Base-by-base conservation (phyloP, 2,113 vertebrate genomes). In the Semicossyphus pulcher region DNA sequence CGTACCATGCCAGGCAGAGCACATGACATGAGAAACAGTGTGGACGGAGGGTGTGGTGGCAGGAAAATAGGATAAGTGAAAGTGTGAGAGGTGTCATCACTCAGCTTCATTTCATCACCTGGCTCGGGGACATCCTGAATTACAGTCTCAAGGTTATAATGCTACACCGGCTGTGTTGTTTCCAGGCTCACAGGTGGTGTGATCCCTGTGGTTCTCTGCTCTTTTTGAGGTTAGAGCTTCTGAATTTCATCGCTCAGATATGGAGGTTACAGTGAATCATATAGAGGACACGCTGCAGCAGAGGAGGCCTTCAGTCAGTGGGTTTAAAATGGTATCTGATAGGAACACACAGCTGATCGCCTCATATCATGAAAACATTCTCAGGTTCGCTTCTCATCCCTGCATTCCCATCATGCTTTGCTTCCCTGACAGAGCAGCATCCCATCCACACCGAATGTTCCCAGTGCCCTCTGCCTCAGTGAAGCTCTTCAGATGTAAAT, bases 81-180 rank as follows among this genome's bases (percentile, higher is more conserved):
- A 79, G 72, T 78, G 62, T 51, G 61, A 65, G 58, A 84, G 67
- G 53, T 85, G 87, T 89, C 80, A 84, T 89, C 73, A 76, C 72
- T 74, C 74, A 53, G 75, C 47, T 72, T 52, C 76, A 51, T 78
- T 78, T 87, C 62, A 80, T 89, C 80, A 34, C 81, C 70, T 42
- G 60, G 81, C 67, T 71, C 10, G 57, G 77, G 82, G 72, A 84
- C 87, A 86, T 88, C 69, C 78, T 83, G 87, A 70, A 74, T 84
- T 85, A 76, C 66, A 84, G 42, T 69, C 72, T 89, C 91, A 92
- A 92, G 91, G 91, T 92, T 92, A 92, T 52, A 47, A 45, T 61
- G 75, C 66, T 51, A 32, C n/a, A 21, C 72, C 56, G 69, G 57
- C 67, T n/a, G 65, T 81, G 73, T 49, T 71, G 72, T 78, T 66